These are phyloP conservation scores for Monodelphis domestica DNA, from an alignment of 2,797 vertebrate genomes.

Conservation along the genomic window DNA sequence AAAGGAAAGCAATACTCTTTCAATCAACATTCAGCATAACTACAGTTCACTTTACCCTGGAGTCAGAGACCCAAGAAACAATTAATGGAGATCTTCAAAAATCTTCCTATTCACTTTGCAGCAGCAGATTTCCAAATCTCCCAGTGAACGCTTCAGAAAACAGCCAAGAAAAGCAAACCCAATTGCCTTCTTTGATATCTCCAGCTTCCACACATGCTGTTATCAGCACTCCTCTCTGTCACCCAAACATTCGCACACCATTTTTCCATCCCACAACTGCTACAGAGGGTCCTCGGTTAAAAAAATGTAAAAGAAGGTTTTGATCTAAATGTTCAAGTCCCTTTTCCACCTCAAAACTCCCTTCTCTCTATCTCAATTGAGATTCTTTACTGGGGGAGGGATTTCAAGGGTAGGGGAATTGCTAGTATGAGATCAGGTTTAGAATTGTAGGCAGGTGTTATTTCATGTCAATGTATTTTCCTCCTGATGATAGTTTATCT, in stretches of 20 bases:
- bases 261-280: not conserved
- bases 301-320: not conserved
- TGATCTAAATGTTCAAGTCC: not conserved
- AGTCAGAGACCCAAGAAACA: not conserved
- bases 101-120: not conserved
- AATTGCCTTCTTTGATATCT: constrained; percentile 17
- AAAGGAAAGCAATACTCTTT: not conserved
- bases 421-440: not conserved
- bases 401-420: not conserved
- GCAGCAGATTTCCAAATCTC: constrained; percentile 40
- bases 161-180: constrained; percentile 15
- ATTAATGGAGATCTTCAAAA: constrained; percentile 27
- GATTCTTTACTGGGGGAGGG: not conserved
- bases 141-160: constrained; percentile 8
- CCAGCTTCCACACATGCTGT: not conserved
- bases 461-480: constrained; percentile 58
- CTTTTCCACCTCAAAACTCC: constrained; percentile 18
- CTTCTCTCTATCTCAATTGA: not conserved
- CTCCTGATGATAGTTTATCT: constrained; percentile 47
- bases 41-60: not conserved
- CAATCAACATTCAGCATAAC: not conserved
- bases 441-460: not conserved
- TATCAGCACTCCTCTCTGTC: not conserved
- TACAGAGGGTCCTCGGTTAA: not conserved
- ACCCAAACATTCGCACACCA: not conserved